These are phyloP conservation scores for Phycodurus eques DNA, from an alignment of 2,113 vertebrate species.

Conservation along the genomic window DNA sequence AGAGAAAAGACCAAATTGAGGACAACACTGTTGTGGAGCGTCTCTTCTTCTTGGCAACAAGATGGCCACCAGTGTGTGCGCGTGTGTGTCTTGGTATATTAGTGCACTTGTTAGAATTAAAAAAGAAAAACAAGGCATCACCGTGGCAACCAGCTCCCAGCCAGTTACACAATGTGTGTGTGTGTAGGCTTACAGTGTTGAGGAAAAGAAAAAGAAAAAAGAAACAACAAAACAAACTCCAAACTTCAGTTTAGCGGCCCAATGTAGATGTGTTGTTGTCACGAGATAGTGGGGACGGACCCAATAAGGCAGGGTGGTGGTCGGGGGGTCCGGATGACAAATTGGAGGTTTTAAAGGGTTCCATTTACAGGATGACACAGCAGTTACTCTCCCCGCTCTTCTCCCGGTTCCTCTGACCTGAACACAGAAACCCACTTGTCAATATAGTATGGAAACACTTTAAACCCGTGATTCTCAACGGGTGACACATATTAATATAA, in stretches of 20 bases:
- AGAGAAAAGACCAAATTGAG: constrained; percentile 21
- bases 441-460: background rate
- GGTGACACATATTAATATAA: constrained; percentile 1
- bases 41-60: background rate
- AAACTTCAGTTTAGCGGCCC: constrained; percentile 44
- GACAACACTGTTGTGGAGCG: constrained; percentile 65
- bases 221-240: constrained; percentile 2
- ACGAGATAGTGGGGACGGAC: background rate
- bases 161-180: constrained; percentile 10
- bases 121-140: constrained; percentile 45
- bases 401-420: constrained; percentile 97
- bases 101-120: constrained; percentile 2
- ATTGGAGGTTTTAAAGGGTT: constrained; percentile 52
- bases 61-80: background rate
- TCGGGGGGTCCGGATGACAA: background rate
- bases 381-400: constrained; percentile 99
- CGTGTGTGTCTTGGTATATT: constrained; percentile 1
- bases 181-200: constrained; percentile 51
- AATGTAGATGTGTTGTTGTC: constrained; percentile 18
- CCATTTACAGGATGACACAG: constrained; percentile 94
- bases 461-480: too few relatives aligned
- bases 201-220: constrained; percentile 15
- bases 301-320: constrained; percentile 56
- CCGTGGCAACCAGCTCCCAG: constrained; percentile 33
- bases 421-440: constrained; percentile 10